phyloP scores from a whole-genome alignment of 2,888 invertebrate species.

The Timema podura region DNA sequence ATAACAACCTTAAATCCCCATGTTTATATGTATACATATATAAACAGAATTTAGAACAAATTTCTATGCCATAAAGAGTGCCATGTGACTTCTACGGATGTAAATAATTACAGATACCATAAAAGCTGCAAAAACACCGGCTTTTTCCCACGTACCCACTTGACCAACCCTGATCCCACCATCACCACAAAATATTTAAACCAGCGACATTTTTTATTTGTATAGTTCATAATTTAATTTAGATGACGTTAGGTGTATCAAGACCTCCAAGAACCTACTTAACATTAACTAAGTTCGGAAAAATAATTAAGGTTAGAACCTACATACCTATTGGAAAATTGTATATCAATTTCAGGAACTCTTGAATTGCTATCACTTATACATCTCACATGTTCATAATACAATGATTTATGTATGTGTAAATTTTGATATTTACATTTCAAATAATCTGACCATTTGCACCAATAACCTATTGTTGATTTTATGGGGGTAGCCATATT shows the following conservation, averaged over 20 bases:
- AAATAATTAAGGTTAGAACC: constrained; percentile 21
- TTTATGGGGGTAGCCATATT: constrained; percentile 18
- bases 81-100: no score
- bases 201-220: no score
- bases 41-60: no score
- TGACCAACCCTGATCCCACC: no score
- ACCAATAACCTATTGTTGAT: background rate
- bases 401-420: background rate
- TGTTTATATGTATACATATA: no score
- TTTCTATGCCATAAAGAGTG: no score
- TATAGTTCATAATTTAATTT: no score
- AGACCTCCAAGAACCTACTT: background rate
- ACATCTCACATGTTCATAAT: background rate
- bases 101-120: no score
- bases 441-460: background rate
- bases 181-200: no score
- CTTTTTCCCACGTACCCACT: no score
- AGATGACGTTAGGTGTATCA: background rate
- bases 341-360: constrained; percentile 47
- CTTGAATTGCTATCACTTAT: background rate
- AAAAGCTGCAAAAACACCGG: no score
- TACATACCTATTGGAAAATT: constrained; percentile 59
- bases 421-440: background rate
- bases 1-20: no score
- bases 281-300: background rate